A percentile compares a stretch with the other conserved stretches of the same genome.
Conservation (phyloP, 2,888 invertebrate species). For the Eupsilia transversa region DNA sequence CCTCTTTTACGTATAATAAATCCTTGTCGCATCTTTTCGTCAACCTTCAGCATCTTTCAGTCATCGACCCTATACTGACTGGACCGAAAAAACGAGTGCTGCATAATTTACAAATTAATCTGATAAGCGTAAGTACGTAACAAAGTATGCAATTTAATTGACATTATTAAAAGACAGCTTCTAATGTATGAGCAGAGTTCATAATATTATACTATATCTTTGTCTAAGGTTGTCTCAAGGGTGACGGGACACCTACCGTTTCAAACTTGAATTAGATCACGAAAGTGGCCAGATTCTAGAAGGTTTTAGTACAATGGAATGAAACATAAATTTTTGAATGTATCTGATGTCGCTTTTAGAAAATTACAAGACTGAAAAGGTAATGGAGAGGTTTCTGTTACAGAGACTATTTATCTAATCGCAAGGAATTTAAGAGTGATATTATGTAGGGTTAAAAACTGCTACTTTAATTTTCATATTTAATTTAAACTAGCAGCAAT, state of each 20-base stretch:
- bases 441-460: not conserved
- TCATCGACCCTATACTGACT: not conserved
- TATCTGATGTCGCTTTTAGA: slow-evolving; percentile 8
- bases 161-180: slow-evolving; percentile 35
- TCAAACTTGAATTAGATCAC: slow-evolving; percentile 35
- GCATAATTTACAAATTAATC: slow-evolving; percentile 35
- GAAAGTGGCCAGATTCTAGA: slow-evolving; percentile 31
- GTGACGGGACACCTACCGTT: slow-evolving; percentile 33
- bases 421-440: not conserved
- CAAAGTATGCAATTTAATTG: slow-evolving; percentile 47
- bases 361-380: slow-evolving; percentile 11
- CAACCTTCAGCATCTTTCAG: not conserved
- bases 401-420: not conserved
- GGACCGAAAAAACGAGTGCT: not conserved
- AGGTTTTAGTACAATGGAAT: slow-evolving; percentile 23
- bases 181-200: slow-evolving; percentile 45
- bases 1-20: not conserved
- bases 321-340: slow-evolving; percentile 37
- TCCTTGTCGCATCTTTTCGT: not conserved
- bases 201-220: slow-evolving; percentile 32
- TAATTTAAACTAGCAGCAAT: not conserved
- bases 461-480: not conserved
- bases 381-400: not conserved
- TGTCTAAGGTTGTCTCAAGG: slow-evolving; percentile 67
- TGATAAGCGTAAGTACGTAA: slow-evolving; percentile 26